A percentile compares a stretch with the other conserved stretches of the same genome.
Conservation (phyloP, 1,140 invertebrate genomes). For the Aphidius gifuensis region DNA sequence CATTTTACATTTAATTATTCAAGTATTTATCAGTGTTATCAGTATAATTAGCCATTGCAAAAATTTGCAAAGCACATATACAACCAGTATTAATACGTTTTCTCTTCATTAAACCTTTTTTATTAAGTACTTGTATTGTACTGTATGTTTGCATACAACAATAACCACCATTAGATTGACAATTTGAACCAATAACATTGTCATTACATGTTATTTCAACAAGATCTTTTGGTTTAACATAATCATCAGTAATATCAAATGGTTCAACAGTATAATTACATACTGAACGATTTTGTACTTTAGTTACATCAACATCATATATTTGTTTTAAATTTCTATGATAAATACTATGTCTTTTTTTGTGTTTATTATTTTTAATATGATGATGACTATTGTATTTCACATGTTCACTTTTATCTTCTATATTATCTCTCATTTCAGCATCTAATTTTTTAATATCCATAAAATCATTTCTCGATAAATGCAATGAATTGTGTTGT, state of each 20-base stretch:
- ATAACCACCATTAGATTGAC: background rate
- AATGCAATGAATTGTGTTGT: too few species aligned
- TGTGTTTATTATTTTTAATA: background rate
- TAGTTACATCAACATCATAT: conserved; percentile 1
- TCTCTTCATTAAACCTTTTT: background rate
- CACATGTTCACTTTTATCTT: background rate
- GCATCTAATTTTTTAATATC: background rate
- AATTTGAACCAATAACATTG: background rate
- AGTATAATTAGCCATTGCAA: too few species aligned
- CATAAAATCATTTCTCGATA: too few species aligned
- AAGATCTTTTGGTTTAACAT: conserved; percentile 10
- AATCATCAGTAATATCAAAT: conserved; percentile 1
- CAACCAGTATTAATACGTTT: background rate
- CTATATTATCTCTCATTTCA: background rate
- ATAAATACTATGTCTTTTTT: background rate
- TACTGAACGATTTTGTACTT: conserved; percentile 7
- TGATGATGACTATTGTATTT: background rate
- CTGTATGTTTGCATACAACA: conserved; percentile 13
- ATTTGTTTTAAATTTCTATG: background rate
- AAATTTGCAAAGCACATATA: background rate
- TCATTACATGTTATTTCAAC: conserved; percentile 17
- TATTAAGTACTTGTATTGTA: too few species aligned
- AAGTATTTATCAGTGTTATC: too few species aligned
- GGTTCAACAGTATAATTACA: conserved; percentile 15
- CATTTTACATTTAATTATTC: too few species aligned